Evolutionary conservation across 92 coral and sea anemone species (phyloP), one percentile per base, ranked within the genome.

Genomic region (Chrysogorgia sp.): DNA sequence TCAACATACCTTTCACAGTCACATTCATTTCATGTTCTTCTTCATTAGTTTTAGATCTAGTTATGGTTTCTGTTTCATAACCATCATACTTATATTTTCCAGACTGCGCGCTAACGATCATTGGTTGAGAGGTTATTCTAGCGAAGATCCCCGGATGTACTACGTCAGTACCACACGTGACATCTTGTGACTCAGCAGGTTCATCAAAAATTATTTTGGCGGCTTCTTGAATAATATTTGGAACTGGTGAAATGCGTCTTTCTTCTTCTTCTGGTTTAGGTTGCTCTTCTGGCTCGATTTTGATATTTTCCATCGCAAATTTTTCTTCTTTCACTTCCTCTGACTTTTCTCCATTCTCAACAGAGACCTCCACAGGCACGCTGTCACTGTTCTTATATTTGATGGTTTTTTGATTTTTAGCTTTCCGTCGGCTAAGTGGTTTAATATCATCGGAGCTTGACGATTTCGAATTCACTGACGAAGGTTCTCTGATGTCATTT

Each of bases 391-490:
- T 57, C 63, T 57, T 57, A 33, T 56, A 50, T 24, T 25, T 50
- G 2, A 28, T 55, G 31, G 41, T 9, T 53, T 68, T 41, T 32
- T 41, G 75, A 28, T 17, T 34, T 32, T 71, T 71, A 30, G 78
- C 48, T 34, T 71, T 71, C 63, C 78, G 50, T 47, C 58, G 63
- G 63, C 78, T 71, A 0, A 71, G 63, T 19, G 78, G 78, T 55
- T 71, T 71, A 12, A 71, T 63, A 48, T 71, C 78, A 55, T 71
- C 78, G 3, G 78, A 71, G 78, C 78, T 40, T 0, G 78, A 71
- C 10, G 78, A 71, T 50, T 71, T 71, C 15, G 75, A 68, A 34
- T 68, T 31, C 9, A 58, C 75, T 10, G 78, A 71, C 48, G 52
- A 19, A 32, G 78, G 78, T 49, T 71, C 78, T 33, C 52, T 71